Percentiles rank a stretch among this genome's conserved stretches.
Evolutionary conservation across 2,888 invertebrate species (phyloP).

Genomic region (Unio pictorum): DNA sequence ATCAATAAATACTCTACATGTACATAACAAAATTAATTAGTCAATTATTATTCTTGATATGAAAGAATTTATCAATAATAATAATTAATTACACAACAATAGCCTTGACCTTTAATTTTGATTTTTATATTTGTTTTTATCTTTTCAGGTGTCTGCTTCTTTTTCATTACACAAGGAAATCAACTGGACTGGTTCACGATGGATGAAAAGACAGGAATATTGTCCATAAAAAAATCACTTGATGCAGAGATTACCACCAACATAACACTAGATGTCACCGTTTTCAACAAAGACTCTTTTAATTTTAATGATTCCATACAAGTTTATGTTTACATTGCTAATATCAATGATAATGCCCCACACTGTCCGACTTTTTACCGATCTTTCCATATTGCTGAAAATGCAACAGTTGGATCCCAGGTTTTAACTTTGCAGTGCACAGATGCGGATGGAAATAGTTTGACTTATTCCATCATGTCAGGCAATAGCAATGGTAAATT

Average conservation of each 20-base stretch:
- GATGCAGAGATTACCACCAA: conserved; percentile 51
- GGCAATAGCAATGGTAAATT: conserved; percentile 27
- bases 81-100: too few species aligned
- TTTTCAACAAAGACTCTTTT: conserved; percentile 41
- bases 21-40: too few species aligned
- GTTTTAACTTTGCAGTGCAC: conserved; percentile 38
- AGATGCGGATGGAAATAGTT: conserved; percentile 43
- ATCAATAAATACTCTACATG: too few species aligned
- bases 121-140: too few species aligned
- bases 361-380: conserved; percentile 26
- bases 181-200: conserved; percentile 34
- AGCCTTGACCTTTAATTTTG: too few species aligned
- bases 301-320: conserved; percentile 33
- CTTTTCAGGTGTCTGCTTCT: conserved; percentile 23
- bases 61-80: too few species aligned
- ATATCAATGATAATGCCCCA: conserved; percentile 55
- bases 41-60: too few species aligned
- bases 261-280: conserved; percentile 44
- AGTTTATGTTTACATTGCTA: conserved; percentile 40
- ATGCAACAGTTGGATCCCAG: conserved; percentile 25
- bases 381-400: conserved; percentile 38
- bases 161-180: conserved; percentile 37
- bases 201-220: conserved; percentile 22
- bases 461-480: conserved; percentile 33
- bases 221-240: conserved; percentile 24